Evolutionary conservation across 1,140 invertebrate species (phyloP).

Genomic region (Musca vetustissima): DNA sequence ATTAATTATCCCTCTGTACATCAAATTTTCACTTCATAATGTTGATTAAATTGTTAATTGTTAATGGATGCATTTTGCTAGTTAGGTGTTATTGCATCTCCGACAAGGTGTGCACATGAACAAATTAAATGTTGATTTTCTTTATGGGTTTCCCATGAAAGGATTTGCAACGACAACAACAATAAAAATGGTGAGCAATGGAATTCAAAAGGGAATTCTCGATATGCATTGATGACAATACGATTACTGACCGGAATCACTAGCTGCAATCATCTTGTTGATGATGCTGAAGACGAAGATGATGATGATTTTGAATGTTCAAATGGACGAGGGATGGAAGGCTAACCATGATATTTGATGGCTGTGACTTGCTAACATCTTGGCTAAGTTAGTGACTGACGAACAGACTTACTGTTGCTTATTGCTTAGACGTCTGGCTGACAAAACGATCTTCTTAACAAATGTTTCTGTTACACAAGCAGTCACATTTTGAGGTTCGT

Average conservation of each 20-base stretch:
- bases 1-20: no score
- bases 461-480: conserved; percentile 8
- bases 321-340: no score
- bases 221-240: conserved; percentile 18
- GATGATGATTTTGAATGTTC: no score
- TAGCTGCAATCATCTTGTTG: neutral
- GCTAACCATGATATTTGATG: no score
- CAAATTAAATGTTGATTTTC: conserved; percentile 20
- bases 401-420: no score
- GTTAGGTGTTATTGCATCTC: no score
- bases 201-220: conserved; percentile 18
- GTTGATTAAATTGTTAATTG: no score
- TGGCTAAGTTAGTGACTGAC: no score
- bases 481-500: neutral
- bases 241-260: conserved; percentile 6
- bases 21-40: no score
- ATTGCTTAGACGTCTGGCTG: neutral
- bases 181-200: conserved; percentile 3
- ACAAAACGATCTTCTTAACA: conserved; percentile 16
- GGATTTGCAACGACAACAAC: neutral
- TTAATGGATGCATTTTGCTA: no score
- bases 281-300: no score
- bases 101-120: neutral
- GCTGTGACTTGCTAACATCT: no score
- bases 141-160: neutral